These are phyloP conservation scores for Eubasilissa splendida DNA, from an alignment of 2,888 invertebrate species.

Conservation along the genomic window DNA sequence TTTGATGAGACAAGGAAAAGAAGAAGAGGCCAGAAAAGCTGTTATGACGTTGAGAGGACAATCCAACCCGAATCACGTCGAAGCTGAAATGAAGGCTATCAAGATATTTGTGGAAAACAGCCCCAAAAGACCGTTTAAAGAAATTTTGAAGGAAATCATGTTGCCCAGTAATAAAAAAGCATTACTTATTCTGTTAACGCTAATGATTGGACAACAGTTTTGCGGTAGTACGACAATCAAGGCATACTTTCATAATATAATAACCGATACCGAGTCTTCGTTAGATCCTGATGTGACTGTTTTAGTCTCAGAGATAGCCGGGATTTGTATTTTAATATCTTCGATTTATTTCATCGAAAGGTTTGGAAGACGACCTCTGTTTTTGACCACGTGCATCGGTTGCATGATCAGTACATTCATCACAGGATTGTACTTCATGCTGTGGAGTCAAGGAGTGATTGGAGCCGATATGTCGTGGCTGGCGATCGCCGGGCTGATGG, in stretches of 20 bases:
- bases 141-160: conserved; percentile 44
- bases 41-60: conserved; percentile 60
- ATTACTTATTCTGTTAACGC: conserved; percentile 15
- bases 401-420: conserved; percentile 34
- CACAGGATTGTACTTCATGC: conserved; percentile 36
- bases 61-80: conserved; percentile 58
- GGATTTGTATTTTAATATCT: conserved; percentile 10
- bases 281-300: conserved; percentile 36
- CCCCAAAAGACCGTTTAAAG: conserved; percentile 60
- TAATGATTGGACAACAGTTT: conserved; percentile 44
- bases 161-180: conserved; percentile 37
- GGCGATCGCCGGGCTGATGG: conserved; percentile 36
- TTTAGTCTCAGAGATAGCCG: conserved; percentile 32
- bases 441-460: conserved; percentile 14
- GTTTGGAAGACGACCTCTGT: conserved; percentile 29
- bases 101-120: conserved; percentile 61
- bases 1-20: conserved; percentile 53
- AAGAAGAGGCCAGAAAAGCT: conserved; percentile 59
- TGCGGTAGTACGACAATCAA: conserved; percentile 28
- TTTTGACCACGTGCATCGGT: conserved; percentile 32
- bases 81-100: conserved; percentile 60
- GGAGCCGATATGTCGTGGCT: conserved; percentile 19
- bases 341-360: conserved; percentile 39
- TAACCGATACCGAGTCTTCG: conserved; percentile 10
- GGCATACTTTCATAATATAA: conserved; percentile 42